Evolutionary conservation across 1,140 invertebrate species (phyloP), one percentile per base, ranked within the genome.

Genomic region (Anastatus disparis): DNA sequence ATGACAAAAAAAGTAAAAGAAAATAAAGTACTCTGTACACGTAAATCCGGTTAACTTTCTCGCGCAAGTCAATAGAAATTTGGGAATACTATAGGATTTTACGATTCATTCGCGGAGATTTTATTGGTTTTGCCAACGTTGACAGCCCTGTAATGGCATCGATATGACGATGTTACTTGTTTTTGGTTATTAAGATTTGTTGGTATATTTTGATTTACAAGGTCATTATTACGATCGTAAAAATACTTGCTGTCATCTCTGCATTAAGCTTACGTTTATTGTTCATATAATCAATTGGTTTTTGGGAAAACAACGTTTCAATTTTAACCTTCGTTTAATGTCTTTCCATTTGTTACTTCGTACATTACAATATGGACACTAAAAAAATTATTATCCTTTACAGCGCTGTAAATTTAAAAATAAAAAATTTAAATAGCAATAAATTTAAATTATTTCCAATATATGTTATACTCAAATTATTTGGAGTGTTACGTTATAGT

Each of bases 171-270:
- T 58, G 64, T 42, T 52, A 24, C 31, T 20, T 58, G 55, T 58
- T n/a, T n/a, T 58, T 40, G 63, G 38, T 13, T 66, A 66, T 66
- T 26, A 50, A 56, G 53, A 58, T 56, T 56, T 53, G 64, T 42
- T 58, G 15, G 20, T 24, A 20, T 27, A 35, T 35, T 26, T 67
- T 67, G 64, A 67, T 67, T 67, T 67, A 67, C 64, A 56, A 58
- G 64, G 53, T 53, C 64, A 56, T 67, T 46, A 67, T 67, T 67
- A 53, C 29, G 64, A 58, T 58, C 64, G 20, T 67, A 67, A 56
- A 67, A 67, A 67, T 13, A 56, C 48, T 67, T 46, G 53, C 29
- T 44, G n/a, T n/a, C n/a, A n/a, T n/a, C n/a, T n/a, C n/a, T n/a
- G n/a, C n/a, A n/a, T n/a, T n/a, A n/a, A n/a, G 4, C 31, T 29